Evolutionary conservation across 2,797 vertebrate species (phyloP), one percentile per base, ranked within the genome.

Genomic region (Somateria mollissima): DNA sequence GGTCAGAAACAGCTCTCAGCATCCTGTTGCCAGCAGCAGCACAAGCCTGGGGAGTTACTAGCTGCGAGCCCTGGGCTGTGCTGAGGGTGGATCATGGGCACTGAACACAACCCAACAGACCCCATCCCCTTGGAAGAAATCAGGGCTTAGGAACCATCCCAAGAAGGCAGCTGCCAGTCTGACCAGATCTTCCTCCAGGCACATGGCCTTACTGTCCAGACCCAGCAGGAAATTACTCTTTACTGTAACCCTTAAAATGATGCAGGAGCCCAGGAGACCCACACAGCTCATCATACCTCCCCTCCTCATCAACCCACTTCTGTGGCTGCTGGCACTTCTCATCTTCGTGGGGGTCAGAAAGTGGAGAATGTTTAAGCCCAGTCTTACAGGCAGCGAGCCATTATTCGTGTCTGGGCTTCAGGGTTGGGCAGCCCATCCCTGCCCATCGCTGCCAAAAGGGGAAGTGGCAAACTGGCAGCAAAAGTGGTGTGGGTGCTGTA

Each of bases 401-500:
- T 56, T 53, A 47, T 22, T n/a, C 8, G 32, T 0, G 2, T 27
- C 10, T 41, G 51, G 66, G 37, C 53, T 61, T 65, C 45, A 79
- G 51, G 7, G 7, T 3, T 30, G 13, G 67, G 24, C 75, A 83
- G 22, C 34, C 37, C 37, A 0, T 60, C 16, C 20, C 47, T 85
- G 27, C 51, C 70, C 45, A 18, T 62, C 0, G 1, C 60, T 27
- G 1, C 39, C 53, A 76, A 66, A 58, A 10, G 32, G 8, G 7
- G 24, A 34, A 30, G 22, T 10, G 8, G 21, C 54, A 69, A 28
- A 39, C 19, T 25, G 36, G 34, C 60, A 58, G 51, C 8, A 39
- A 39, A n/a, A n/a, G 19, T 0, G 3, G 15, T 3, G 11, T 3
- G 8, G 32, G 36, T 30, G 21, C 13, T 4, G 2, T 11, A 6